phyloP scores from a whole-genome alignment of 2,888 invertebrate genomes.

The Dysmachus trigonus region DNA sequence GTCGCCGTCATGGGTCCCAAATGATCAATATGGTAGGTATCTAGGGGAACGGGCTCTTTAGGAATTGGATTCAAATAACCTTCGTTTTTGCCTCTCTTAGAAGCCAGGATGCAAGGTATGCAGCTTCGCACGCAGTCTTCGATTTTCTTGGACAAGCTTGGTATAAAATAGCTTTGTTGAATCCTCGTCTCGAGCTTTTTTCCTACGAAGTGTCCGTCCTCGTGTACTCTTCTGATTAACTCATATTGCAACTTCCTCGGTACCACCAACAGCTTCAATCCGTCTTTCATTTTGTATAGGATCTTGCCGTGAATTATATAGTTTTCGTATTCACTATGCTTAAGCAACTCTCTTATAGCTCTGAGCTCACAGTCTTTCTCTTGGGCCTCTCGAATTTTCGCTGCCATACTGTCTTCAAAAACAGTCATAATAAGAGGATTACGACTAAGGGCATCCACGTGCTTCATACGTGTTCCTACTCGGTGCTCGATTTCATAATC shows the following conservation, averaged over 20 bases:
- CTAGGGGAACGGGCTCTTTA: neutral
- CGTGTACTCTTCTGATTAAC: neutral
- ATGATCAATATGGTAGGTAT: conserved; percentile 57
- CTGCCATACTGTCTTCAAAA: neutral
- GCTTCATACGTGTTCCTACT: conserved; percentile 44
- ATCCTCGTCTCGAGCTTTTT: too few relatives aligned
- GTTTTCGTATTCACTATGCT: neutral
- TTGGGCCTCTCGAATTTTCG: neutral
- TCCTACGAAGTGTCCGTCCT: neutral
- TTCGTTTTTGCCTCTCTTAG: conserved; percentile 55
- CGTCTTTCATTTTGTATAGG: neutral
- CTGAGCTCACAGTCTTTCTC: too few relatives aligned
- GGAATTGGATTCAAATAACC: conserved; percentile 51
- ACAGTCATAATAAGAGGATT: conserved; percentile 39
- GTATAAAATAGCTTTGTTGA: too few relatives aligned
- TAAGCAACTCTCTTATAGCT: neutral
- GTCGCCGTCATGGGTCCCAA: conserved; percentile 56
- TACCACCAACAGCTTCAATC: neutral
- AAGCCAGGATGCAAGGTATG: conserved; percentile 37
- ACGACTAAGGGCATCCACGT: conserved; percentile 50
- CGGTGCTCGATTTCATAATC: conserved; percentile 46
- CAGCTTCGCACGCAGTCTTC: neutral
- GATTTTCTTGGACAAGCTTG: neutral
- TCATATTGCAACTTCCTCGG: neutral
- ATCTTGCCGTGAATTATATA: neutral